Evolutionary conservation across 2,113 vertebrate species (phyloP).

Genomic region (Psittacula cyanocephala): DNA sequence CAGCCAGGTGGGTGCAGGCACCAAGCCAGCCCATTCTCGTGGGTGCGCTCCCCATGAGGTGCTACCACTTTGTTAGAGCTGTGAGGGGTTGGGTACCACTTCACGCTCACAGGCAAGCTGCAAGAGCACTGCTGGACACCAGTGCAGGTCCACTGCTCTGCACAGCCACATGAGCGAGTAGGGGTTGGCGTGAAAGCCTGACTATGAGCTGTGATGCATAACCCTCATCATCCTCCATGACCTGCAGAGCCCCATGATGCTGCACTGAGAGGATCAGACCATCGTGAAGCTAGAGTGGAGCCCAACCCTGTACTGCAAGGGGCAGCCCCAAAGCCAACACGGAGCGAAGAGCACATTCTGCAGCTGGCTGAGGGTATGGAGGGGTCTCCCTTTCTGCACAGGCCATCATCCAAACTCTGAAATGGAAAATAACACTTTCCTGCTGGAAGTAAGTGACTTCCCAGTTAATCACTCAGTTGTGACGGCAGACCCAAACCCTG

Average conservation of each 20-base stretch:
- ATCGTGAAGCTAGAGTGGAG: background rate
- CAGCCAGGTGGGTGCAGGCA: fast-evolving
- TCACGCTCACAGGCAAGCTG: fast-evolving
- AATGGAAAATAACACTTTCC: constrained; percentile 20
- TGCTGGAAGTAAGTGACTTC: constrained; percentile 14
- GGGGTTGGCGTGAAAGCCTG: fast-evolving
- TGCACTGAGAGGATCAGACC: background rate
- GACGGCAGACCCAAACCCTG: background rate
- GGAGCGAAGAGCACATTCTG: background rate
- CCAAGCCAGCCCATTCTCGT: background rate
- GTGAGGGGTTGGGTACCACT: background rate
- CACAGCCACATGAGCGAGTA: fast-evolving
- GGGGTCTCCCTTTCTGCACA: constrained; percentile 7
- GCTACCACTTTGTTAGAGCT: background rate
- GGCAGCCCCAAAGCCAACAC: background rate
- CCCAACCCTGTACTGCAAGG: fast-evolving
- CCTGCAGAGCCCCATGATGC: background rate
- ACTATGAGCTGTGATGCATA: background rate
- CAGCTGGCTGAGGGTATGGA: background rate
- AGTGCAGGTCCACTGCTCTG: background rate
- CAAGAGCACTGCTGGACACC: background rate
- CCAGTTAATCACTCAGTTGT: constrained; percentile 20
- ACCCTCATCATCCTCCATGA: background rate
- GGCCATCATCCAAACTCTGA: background rate
- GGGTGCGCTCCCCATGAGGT: background rate